Base-by-base conservation (phyloP, 1,140 invertebrate genomes). In the Babylonia areolata region DNA sequence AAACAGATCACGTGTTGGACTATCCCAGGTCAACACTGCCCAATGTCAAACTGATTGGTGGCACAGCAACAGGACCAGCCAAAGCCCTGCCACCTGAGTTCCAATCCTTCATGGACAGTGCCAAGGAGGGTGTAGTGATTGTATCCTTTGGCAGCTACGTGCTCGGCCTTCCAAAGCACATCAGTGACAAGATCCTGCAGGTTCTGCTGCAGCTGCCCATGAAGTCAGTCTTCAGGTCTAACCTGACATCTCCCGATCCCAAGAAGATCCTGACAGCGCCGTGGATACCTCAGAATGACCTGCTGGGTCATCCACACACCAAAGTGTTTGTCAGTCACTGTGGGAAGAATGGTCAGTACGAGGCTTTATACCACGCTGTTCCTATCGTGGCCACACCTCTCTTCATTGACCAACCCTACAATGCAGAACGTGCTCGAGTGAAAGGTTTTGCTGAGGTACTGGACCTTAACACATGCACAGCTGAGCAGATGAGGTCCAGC, bases 351-450 rank as follows among this genome's bases (percentile, higher is more conserved):
- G 96, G 97, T 31, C 96, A 95, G 1, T 96, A 96, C 64, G 97
- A 97, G 93, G 96, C 96, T 17, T 95, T 97, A 73, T 95, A 96
- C 89, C 96, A 95, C 89, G 97, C 96, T 12, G 96, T 97, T 5
- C 97, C 97, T 0, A 95, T 97, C 64, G 93, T 97, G 9, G 95
- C 96, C 28, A 96, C 97, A 88, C 97, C 97, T 20, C 93, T 97
- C 84, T 95, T 96, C 84, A 96, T 95, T 1, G 97, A 97, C 89
- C 96, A 97, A 89, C 89, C 88, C 12, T 93, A 93, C 12, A 96
- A 96, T 90, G 88, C 93, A 1, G 86, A 89, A 15, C 89, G 91
- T 46, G 88, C 93, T 85, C 88, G 90, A 54, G 86, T 91, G 33
- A 90, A 90, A 58, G 93, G 93, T 31, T 92, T 93, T 39, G 94